Evolutionary conservation across 92 coral and sea anemone genomes (phyloP), one percentile per base, ranked within the genome.

Genomic region (Paramuricea clavata): DNA sequence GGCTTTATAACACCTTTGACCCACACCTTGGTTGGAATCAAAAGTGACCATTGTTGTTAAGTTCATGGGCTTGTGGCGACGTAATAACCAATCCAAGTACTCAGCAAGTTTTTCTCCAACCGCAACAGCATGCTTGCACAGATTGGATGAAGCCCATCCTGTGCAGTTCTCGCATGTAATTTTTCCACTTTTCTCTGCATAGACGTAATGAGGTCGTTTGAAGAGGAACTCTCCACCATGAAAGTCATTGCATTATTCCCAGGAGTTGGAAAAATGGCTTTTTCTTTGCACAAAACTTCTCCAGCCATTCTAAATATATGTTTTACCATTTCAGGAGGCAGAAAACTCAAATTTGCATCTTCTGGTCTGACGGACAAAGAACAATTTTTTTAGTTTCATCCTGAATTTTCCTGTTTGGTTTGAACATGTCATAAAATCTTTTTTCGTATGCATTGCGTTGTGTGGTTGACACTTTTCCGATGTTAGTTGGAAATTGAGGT

Each of bases 1-100:
- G 12, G 49, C 49, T 42, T 42, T 42, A 42, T 42, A 5, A 5
- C 49, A 6, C 49, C 12, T 42, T 42, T 12, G 49, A 6, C 49
- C 49, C 12, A 42, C 49, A 42, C 49, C 49, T 42, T 76, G 12
- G 89, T 22, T 6, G 85, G 86, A 34, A 32, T 78, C 68, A 54
- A 54, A 54, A 21, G 62, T 54, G 62, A 54, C 23, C 23, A 54
- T 5, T 16, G 62, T 54, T 54, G 19, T 54, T 21, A 54, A 54
- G 35, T 67, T 67, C 17, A 27, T 27, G 74, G 74, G 42, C 74
- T 21, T 54, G 25, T 21, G 5, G 34, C 42, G 34, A 27, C 36
- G 34, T 33, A 5, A 3, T 27, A 67, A 12, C 74, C 74, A 67
- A 5, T 67, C 42, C 25, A 67, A 12, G 25, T 67, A 67, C 74